Percentiles rank a stretch among this genome's conserved stretches.
phyloP scores from a whole-genome alignment of 2,888 invertebrate genomes.

The Coronaproctus castanopsis region DNA sequence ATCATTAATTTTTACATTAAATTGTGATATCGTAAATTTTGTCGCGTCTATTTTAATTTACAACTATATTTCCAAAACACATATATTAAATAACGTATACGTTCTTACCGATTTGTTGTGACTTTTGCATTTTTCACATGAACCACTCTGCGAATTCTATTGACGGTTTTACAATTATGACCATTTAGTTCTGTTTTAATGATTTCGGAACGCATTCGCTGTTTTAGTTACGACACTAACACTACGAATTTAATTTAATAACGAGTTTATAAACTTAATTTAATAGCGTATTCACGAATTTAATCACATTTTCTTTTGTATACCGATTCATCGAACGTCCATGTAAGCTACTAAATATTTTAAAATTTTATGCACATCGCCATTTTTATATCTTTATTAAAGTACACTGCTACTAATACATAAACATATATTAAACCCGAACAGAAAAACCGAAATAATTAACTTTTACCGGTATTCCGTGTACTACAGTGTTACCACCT shows the following conservation, averaged over 20 bases:
- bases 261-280: neutral
- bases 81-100: neutral
- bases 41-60: neutral
- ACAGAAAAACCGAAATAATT: neutral
- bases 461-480: too few relatives aligned
- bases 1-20: neutral
- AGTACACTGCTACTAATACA: neutral
- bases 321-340: neutral
- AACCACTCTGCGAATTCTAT: neutral
- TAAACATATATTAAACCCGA: slow-evolving; percentile 1
- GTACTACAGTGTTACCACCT: too few relatives aligned
- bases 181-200: neutral
- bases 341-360: neutral
- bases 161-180: neutral
- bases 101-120: neutral
- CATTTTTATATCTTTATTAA: neutral
- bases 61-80: neutral
- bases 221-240: neutral
- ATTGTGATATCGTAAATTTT: neutral
- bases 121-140: neutral
- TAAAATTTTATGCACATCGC: neutral
- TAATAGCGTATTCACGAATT: neutral
- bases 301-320: neutral
- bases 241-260: neutral
- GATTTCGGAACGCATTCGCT: neutral